A percentile compares a stretch with the other conserved stretches of the same genome.
Conservation (phyloP, 1,140 invertebrate genomes). For the Drosophila asahinai region DNA sequence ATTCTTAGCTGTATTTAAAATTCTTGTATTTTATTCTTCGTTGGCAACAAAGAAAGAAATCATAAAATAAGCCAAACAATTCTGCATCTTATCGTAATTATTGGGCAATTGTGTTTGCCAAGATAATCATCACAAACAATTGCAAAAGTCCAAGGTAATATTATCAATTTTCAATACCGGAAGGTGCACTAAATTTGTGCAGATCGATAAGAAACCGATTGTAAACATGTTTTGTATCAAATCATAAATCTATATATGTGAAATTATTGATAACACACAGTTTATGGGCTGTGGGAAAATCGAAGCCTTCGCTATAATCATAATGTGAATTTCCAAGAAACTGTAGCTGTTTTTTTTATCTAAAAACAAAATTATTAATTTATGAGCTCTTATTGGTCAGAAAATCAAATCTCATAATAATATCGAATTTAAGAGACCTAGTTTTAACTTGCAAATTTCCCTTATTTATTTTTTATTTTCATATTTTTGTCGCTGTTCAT, state of each 20-base stretch:
- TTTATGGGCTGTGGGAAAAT: background rate
- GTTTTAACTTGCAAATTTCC: too few relatives aligned
- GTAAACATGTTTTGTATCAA: background rate
- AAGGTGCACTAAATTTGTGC: constrained; percentile 1
- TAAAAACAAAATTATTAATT: background rate
- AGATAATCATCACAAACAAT: background rate
- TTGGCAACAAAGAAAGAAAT: background rate
- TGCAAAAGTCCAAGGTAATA: constrained; percentile 1
- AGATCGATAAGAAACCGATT: background rate
- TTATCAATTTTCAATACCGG: constrained; percentile 19
- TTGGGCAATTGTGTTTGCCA: constrained; percentile 3
- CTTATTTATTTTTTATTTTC: too few relatives aligned
- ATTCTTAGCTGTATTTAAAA: background rate
- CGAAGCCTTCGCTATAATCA: background rate
- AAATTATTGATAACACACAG: background rate
- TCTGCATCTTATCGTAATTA: constrained; percentile 11
- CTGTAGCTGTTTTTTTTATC: background rate
- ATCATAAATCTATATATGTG: constrained; percentile 23
- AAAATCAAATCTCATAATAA: background rate
- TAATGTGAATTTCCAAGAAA: background rate
- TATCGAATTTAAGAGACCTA: too few relatives aligned
- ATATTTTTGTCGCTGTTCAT: background rate
- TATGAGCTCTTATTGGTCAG: too few relatives aligned
- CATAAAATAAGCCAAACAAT: background rate
- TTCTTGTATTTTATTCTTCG: too few relatives aligned